phyloP scores from a whole-genome alignment of 2,797 vertebrate species.

The Anguilla anguilla region DNA sequence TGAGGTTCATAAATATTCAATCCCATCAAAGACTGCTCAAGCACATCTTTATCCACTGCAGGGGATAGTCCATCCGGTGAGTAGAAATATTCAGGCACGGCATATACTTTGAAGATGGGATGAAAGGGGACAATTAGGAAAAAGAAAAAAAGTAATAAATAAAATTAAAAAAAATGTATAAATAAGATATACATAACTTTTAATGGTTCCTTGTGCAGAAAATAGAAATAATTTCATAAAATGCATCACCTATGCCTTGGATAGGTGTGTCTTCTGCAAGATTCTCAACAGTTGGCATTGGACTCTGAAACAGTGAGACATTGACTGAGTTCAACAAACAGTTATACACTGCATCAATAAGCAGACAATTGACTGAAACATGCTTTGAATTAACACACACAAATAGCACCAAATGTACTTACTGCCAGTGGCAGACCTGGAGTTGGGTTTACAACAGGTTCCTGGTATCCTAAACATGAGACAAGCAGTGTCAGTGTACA shows the following conservation, averaged over 20 bases:
- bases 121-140: not conserved
- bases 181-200: not conserved
- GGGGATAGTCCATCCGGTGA: not conserved
- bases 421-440: not conserved
- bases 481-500: not conserved
- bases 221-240: not conserved
- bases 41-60: constrained; percentile 53
- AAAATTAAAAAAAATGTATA: no score
- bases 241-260: not conserved
- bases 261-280: not conserved
- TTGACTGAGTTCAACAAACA: not conserved
- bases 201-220: not conserved
- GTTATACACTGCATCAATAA: not conserved
- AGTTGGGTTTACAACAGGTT: not conserved
- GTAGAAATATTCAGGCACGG: not conserved
- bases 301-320: not conserved
- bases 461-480: not conserved
- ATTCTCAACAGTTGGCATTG: not conserved
- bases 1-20: constrained; percentile 58
- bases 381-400: not conserved
- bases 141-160: not conserved
- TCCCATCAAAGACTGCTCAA: constrained; percentile 59
- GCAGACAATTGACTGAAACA: not conserved
- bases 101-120: not conserved
- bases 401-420: not conserved